phyloP scores from a whole-genome alignment of 2,797 vertebrate species.

The Neostethus bicornis region DNA sequence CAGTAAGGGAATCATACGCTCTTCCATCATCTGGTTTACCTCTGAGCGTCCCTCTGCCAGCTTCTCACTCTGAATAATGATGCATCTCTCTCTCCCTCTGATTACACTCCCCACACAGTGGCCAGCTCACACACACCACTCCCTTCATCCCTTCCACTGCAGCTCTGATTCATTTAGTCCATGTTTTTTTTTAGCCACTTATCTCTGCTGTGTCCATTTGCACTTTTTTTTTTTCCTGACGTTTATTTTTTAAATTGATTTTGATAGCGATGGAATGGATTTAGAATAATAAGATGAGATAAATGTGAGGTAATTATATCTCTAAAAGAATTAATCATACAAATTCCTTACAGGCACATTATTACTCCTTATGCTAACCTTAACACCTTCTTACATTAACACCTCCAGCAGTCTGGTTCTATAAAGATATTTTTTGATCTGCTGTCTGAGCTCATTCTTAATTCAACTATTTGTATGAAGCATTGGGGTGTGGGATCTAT shows the following conservation, averaged over 20 bases:
- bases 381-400: not conserved
- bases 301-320: not conserved
- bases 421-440: constrained; percentile 30
- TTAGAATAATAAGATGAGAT: not conserved
- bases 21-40: constrained; percentile 70
- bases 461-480: constrained; percentile 54
- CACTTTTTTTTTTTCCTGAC: constrained; percentile 4
- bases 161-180: constrained; percentile 10
- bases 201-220: not conserved
- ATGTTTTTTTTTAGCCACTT: not conserved
- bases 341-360: constrained; percentile 9
- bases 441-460: constrained; percentile 42
- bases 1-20: constrained; percentile 47
- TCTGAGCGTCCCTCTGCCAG: constrained; percentile 44
- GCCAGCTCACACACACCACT: constrained; percentile 49
- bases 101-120: constrained; percentile 47
- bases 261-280: constrained; percentile 25
- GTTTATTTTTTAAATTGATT: constrained; percentile 17
- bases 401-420: constrained; percentile 24
- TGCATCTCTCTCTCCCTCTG: constrained; percentile 50
- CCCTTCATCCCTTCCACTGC: constrained; percentile 18
- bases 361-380: constrained; percentile 1
- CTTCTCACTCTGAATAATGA: constrained; percentile 67
- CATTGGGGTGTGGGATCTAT: constrained; percentile 29
- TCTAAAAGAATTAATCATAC: not conserved